Percentiles rank a stretch among this genome's conserved stretches.
phyloP scores from a whole-genome alignment of 2,113 vertebrate genomes.

The Nibea coibor region DNA sequence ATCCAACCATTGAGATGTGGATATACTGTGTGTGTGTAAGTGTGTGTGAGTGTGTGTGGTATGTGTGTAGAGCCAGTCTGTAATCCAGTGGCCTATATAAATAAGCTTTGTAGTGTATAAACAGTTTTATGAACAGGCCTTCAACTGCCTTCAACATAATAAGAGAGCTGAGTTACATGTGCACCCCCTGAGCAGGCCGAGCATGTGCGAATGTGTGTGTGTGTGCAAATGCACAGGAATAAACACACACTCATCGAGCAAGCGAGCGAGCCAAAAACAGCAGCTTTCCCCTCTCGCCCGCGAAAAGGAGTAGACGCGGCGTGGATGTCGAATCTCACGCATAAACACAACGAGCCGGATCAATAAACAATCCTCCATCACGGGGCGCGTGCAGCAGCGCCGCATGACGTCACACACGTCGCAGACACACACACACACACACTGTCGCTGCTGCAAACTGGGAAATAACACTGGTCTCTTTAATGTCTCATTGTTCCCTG shows the following conservation, averaged over 20 bases:
- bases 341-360: slow-evolving; percentile 75
- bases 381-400: slow-evolving; percentile 22
- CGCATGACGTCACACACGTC: slow-evolving; percentile 51
- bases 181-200: slow-evolving; percentile 48
- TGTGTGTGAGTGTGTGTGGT: slow-evolving; percentile 42
- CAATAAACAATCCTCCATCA: slow-evolving; percentile 76
- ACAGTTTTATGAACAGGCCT: slow-evolving; percentile 84
- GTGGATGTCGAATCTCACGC: slow-evolving; percentile 63
- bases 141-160: slow-evolving; percentile 79
- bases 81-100: slow-evolving; percentile 86
- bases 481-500: slow-evolving; percentile 21
- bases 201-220: slow-evolving; percentile 3
- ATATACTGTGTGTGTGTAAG: slow-evolving; percentile 25
- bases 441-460: slow-evolving; percentile 26
- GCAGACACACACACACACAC: neutral
- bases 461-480: slow-evolving; percentile 33
- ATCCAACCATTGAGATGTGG: slow-evolving; percentile 9
- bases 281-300: slow-evolving; percentile 73
- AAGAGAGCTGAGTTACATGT: slow-evolving; percentile 79
- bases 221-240: slow-evolving; percentile 14
- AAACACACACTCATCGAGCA: slow-evolving; percentile 46
- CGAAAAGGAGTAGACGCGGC: slow-evolving; percentile 67
- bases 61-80: slow-evolving; percentile 74
- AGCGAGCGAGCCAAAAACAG: slow-evolving; percentile 74
- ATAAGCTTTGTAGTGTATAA: slow-evolving; percentile 85